A percentile compares a stretch with the other conserved stretches of the same genome.
Conservation (phyloP, 2,888 invertebrate species). For the Auanema sp. region DNA sequence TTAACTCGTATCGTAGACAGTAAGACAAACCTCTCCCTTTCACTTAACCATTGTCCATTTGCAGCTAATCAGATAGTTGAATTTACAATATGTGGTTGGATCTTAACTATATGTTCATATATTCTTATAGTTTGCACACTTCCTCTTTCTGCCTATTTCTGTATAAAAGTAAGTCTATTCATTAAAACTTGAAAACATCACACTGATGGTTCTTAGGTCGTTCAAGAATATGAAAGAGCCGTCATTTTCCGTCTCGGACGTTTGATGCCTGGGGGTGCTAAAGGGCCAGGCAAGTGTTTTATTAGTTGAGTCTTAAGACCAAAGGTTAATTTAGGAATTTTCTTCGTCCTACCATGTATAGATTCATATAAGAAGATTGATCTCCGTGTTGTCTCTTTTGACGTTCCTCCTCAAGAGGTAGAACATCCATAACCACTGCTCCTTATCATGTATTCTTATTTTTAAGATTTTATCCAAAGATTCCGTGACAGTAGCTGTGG, state of each 20-base stretch:
- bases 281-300: conserved; percentile 69
- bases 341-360: conserved; percentile 76
- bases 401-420: conserved; percentile 98
- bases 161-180: conserved; percentile 55
- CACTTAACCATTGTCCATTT: conserved; percentile 20
- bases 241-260: conserved; percentile 86
- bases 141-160: conserved; percentile 62
- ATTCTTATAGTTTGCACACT: conserved; percentile 60
- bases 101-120: conserved; percentile 61
- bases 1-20: conserved; percentile 17
- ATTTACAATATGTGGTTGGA: conserved; percentile 63
- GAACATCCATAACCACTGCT: background rate
- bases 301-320: background rate
- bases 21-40: background rate
- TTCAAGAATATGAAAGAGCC: conserved; percentile 73
- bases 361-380: conserved; percentile 76
- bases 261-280: conserved; percentile 74
- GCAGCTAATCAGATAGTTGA: conserved; percentile 63
- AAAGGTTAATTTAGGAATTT: conserved; percentile 36
- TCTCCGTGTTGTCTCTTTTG: conserved; percentile 89
- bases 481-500: conserved; percentile 94
- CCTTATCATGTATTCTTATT: background rate
- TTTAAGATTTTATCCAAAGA: conserved; percentile 71
- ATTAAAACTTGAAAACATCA: background rate
- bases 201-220: conserved; percentile 33